Conservation (phyloP, 2,888 invertebrate species). For the Drosophila anceps region DNA sequence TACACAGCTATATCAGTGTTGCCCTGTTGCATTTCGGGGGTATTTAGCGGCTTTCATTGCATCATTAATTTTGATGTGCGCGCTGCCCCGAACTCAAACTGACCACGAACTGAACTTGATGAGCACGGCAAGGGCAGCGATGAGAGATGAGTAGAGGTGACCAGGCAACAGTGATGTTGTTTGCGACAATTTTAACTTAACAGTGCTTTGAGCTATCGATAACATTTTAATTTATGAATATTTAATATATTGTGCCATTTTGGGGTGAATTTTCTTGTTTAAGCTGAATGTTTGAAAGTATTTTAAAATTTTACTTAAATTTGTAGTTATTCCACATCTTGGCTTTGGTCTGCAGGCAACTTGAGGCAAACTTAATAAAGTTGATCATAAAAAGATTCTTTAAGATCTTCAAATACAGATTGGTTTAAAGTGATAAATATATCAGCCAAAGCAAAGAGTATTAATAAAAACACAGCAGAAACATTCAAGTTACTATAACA, state of each 20-base stretch:
- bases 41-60: slow-evolving; percentile 75
- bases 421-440: background rate
- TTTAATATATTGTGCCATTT: background rate
- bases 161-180: background rate
- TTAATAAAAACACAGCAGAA: background rate
- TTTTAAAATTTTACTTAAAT: background rate
- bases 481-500: too few relatives aligned
- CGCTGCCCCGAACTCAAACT: slow-evolving; percentile 30
- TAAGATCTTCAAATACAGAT: background rate
- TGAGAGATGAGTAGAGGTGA: background rate
- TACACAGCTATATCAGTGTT: slow-evolving; percentile 13
- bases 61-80: slow-evolving; percentile 78
- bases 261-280: background rate
- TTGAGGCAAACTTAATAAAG: too few relatives aligned
- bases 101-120: slow-evolving; percentile 32
- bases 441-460: background rate
- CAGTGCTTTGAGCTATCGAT: fast-evolving
- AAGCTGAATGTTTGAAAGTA: background rate
- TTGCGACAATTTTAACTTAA: background rate
- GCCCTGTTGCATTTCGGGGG: slow-evolving; percentile 63
- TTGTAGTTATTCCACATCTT: too few relatives aligned
- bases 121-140: background rate
- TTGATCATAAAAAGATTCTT: background rate
- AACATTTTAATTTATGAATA: background rate
- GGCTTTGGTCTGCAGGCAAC: too few relatives aligned